A percentile compares a stretch with the other conserved stretches of the same genome.
phyloP scores from a whole-genome alignment of 2,797 vertebrate species.

The Dromococcyx pavoninus region DNA sequence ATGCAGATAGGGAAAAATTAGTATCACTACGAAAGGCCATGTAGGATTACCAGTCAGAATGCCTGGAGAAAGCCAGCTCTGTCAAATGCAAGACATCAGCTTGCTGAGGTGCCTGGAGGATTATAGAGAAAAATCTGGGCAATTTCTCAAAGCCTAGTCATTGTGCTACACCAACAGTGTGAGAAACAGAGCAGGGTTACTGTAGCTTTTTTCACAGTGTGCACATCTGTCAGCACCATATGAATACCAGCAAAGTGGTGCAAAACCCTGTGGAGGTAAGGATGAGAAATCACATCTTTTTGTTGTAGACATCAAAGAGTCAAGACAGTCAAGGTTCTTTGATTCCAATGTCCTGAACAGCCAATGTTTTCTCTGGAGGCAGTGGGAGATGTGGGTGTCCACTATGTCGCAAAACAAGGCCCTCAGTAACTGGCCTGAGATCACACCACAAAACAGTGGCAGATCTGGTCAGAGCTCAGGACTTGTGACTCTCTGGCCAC shows the following conservation, averaged over 20 bases:
- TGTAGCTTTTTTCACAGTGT: background rate
- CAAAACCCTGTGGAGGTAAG: background rate
- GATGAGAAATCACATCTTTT: background rate
- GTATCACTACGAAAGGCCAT: background rate
- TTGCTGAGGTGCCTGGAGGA: slow-evolving; percentile 16
- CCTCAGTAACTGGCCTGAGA: background rate
- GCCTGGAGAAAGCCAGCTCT: slow-evolving; percentile 26
- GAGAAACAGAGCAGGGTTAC: background rate
- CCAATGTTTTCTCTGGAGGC: background rate
- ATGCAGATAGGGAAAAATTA: background rate
- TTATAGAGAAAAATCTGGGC: slow-evolving; percentile 29
- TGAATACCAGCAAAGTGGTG: background rate
- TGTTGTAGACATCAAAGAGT: background rate
- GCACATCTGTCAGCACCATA: background rate
- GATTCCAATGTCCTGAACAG: background rate
- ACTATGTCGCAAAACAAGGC: background rate
- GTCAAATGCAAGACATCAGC: background rate
- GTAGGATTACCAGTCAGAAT: background rate
- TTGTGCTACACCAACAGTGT: background rate
- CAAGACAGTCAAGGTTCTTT: background rate
- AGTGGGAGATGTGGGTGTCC: background rate
- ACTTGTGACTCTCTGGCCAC: background rate
- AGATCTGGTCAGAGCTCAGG: background rate
- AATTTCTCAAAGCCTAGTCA: slow-evolving; percentile 31
- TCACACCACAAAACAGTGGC: background rate